These are phyloP conservation scores for Rallus crepitans DNA, from an alignment of 2,797 vertebrate species.

Conservation along the genomic window DNA sequence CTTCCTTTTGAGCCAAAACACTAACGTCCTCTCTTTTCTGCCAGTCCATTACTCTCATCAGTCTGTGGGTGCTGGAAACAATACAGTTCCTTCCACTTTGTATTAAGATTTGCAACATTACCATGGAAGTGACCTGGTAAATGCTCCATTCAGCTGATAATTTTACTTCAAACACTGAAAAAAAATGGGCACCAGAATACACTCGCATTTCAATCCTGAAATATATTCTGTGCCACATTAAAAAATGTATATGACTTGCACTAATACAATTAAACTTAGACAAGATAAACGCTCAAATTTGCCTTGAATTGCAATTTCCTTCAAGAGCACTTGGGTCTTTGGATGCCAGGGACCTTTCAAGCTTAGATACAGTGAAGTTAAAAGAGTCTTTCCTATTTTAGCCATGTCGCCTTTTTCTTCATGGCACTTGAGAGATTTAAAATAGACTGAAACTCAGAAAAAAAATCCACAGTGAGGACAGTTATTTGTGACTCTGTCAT, in stretches of 20 bases:
- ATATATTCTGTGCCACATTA: neutral
- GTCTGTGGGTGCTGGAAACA: neutral
- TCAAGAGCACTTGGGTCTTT: neutral
- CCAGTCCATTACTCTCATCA: neutral
- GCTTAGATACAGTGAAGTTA: neutral
- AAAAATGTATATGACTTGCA: neutral
- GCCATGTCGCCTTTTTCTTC: neutral
- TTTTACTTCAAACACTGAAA: neutral
- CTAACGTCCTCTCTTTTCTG: neutral
- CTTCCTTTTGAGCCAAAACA: neutral
- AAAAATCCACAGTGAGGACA: neutral
- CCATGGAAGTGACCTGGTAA: neutral
- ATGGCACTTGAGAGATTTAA: neutral
- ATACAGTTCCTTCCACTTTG: neutral
- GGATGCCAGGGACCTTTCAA: neutral
- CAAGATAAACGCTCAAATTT: neutral
- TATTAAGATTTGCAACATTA: neutral
- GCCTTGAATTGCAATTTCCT: neutral
- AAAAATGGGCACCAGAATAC: neutral
- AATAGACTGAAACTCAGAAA: neutral
- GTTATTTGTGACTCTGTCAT: constrained; percentile 13
- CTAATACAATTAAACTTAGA: neutral
- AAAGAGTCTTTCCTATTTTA: neutral
- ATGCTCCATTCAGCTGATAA: neutral
- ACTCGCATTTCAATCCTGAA: neutral